A percentile compares a stretch with the other conserved stretches of the same genome.
Evolutionary conservation across 2,888 invertebrate genomes (phyloP).

Genomic region (Hydraecia micacea): DNA sequence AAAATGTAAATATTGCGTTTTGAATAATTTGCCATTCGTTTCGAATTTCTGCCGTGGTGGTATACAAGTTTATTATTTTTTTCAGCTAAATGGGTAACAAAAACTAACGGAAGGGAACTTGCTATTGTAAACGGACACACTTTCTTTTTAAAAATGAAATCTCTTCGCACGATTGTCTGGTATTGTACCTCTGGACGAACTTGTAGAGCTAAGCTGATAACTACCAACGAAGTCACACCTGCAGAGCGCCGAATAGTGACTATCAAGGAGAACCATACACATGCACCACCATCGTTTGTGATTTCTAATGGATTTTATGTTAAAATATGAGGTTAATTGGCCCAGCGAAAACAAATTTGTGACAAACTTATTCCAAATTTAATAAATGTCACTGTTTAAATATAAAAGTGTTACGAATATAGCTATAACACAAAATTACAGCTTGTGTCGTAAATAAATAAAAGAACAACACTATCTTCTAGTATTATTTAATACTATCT

Average conservation of each 20-base stretch:
- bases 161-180: not conserved
- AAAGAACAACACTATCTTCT: not conserved
- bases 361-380: not conserved
- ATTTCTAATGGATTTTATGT: slow-evolving; percentile 17
- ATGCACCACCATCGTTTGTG: slow-evolving; percentile 8
- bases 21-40: not conserved
- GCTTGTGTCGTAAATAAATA: not conserved
- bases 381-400: not conserved
- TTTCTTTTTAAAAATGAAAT: slow-evolving; percentile 1
- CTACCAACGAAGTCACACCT: not conserved
- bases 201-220: not conserved
- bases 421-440: not conserved
- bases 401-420: not conserved
- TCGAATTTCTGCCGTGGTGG: not conserved
- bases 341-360: not conserved
- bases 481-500: not conserved
- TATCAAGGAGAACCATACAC: slow-evolving; percentile 1
- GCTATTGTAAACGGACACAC: not conserved
- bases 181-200: not conserved
- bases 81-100: slow-evolving; percentile 1
- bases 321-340: not conserved
- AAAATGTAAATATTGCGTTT: not conserved
- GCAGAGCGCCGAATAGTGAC: not conserved
- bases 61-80: not conserved
- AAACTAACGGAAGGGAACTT: not conserved